Base-by-base conservation (phyloP, 2,113 vertebrate genomes). In the Perca flavescens region DNA sequence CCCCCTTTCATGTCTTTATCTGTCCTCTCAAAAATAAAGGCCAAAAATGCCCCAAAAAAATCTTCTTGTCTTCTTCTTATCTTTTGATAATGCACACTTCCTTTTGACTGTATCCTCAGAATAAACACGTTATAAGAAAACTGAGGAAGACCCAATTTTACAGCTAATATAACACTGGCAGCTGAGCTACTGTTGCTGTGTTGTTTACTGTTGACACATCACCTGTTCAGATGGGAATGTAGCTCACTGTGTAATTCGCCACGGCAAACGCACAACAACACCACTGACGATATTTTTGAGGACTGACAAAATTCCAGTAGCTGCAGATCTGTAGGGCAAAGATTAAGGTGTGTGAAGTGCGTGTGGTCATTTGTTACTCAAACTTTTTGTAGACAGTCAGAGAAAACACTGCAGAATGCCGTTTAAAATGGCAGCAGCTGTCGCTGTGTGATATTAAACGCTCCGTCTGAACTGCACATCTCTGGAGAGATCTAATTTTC, bases 401-500 rank as follows among this genome's bases (percentile, higher is more conserved):
- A 34, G 17, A 54, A 62, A 75, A 65, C 31, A 28, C 36, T 19
- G 54, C 57, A 63, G 57, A 77, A 47, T 56, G 46, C 36, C 17
- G 36, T 61, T 71, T 65, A 70, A 82, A 60, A 53, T 28, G 53
- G 34, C 74, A 68, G 58, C 79, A 79, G 79, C 74, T 82, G 75
- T 47, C 72, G 28, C 34, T 63, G 0, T 52, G 75, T 61, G 82
- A 86, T 72, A 61, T 36, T 68, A 56, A 81, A 83, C 3, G 19
- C 74, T 68, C 50, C 71, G 4, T 84, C 63, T 73, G 63, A 79
- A 74, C 68, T 50, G 31, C 68, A 40, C 75, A 65, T 82, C 83
- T 85, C 83, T n/a, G 21, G 77, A 86, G 83, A 86, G 80, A 47
- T 54, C 61, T 76, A 3, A 88, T 80, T 84, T 87, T 82, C 60